Evolutionary conservation across 2,113 vertebrate species (phyloP), one percentile per base, ranked within the genome.

Genomic region (Oreocharis arfaki): DNA sequence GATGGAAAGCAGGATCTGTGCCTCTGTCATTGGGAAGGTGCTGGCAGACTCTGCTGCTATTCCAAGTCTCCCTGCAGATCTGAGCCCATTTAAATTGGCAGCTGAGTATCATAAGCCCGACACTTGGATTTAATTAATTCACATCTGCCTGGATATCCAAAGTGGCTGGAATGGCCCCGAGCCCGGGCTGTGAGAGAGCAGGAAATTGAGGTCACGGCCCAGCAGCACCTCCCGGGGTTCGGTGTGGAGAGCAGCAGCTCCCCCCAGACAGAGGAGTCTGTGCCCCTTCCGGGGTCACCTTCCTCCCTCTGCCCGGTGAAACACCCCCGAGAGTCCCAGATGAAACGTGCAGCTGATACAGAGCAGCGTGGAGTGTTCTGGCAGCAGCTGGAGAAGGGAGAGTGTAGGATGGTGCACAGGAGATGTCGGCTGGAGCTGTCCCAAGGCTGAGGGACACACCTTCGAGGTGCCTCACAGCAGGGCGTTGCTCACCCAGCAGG

Each of bases 121-220:
- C 59, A 18, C 93, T 92, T 37, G 80, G 64, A 50, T 92, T 86
- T 95, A 81, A 93, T 92, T 80, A 86, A 75, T 61, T 81, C 76
- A 39, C 83, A 64, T 93, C 94, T 93, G 63, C 28, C 71, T 61
- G 86, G 37, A 7, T 75, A 47, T 16, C 92, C 90, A 44, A 8
- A 80, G 94, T 28, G 83, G 27, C 75, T 74, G 76, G 41, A 70
- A 67, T 2, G 15, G 79, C 90, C 79, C 67, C 3, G 1, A 60
- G 85, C 75, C 67, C 6, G 16, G 75, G 67, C 85, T 90, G 4
- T 7, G n/a, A 49, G 92, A 7, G 30, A 16, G 71, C 42, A 65
- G 84, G 55, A 93, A 93, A 89, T 84, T 59, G 93, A 81, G 94
- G 89, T 74, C 77, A 35, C 10, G 76, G 89, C 86, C 76, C 86